A percentile compares a stretch with the other conserved stretches of the same genome.
phyloP scores from a whole-genome alignment of 2,113 vertebrate genomes.

The Corythornis cristatus region DNA sequence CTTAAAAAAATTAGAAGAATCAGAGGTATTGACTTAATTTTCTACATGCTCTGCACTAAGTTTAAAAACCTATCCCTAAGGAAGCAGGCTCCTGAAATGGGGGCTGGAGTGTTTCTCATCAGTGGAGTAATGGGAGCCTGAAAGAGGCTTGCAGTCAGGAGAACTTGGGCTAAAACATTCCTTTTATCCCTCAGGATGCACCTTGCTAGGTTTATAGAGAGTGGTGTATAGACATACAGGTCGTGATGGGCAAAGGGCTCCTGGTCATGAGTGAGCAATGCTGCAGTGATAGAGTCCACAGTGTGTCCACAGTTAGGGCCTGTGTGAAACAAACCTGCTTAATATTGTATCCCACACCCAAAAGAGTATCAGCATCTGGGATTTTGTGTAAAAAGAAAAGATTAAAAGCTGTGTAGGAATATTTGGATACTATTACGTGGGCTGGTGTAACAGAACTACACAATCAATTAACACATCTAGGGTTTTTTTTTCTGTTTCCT shows the following conservation, averaged over 20 bases:
- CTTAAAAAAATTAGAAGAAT: conserved; percentile 47
- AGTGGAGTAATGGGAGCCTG: neutral
- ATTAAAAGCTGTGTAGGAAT: neutral
- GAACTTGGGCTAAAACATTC: neutral
- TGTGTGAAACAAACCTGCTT: neutral
- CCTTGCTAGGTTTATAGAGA: neutral
- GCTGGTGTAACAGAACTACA: neutral
- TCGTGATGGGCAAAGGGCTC: neutral
- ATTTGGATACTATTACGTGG: neutral
- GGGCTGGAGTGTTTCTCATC: neutral
- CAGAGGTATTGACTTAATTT: conserved; percentile 43
- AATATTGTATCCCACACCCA: neutral
- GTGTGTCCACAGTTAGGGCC: neutral
- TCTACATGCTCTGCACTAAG: neutral
- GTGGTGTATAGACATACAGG: neutral
- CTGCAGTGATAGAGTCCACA: neutral
- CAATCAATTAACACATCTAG: neutral
- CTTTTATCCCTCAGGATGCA: neutral
- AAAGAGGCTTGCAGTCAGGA: neutral
- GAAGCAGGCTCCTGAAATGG: conserved; percentile 7
- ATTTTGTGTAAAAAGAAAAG: neutral
- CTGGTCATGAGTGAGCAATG: neutral
- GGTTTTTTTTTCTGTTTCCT: neutral
- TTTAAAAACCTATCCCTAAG: neutral
- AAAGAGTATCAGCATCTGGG: neutral